Evolutionary conservation across 2,888 invertebrate genomes (phyloP).

Genomic region (Agapetus fuscipes): DNA sequence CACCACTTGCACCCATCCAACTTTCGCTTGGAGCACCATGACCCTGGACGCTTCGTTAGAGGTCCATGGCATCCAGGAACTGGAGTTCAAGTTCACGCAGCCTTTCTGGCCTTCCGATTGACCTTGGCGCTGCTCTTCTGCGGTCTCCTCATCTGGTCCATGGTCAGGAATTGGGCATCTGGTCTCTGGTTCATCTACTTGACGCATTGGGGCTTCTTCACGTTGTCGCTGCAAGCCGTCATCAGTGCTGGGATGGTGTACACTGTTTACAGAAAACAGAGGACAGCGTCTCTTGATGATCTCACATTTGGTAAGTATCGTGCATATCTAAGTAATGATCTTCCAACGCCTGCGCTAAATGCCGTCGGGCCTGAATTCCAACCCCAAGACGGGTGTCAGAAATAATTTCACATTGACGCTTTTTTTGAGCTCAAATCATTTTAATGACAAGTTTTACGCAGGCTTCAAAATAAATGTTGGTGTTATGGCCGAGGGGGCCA

Average conservation of each 20-base stretch:
- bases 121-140: constrained; percentile 11
- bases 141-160: constrained; percentile 12
- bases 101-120: constrained; percentile 15
- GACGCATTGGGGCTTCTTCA: constrained; percentile 44
- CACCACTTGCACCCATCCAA: constrained; percentile 10
- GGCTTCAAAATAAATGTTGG: too few species aligned
- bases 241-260: constrained; percentile 44
- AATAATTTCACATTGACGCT: too few species aligned
- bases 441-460: too few species aligned
- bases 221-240: constrained; percentile 47
- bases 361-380: too few species aligned
- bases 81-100: constrained; percentile 2
- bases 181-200: constrained; percentile 46
- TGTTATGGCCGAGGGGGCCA: too few species aligned
- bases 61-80: constrained; percentile 15
- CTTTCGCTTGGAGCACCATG: constrained; percentile 13
- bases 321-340: not conserved
- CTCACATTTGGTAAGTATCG: not conserved
- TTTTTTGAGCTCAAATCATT: too few species aligned
- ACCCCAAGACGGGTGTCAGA: too few species aligned
- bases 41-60: constrained; percentile 15
- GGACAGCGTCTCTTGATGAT: not conserved
- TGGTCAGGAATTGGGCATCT: constrained; percentile 9
- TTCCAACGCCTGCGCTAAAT: too few species aligned
- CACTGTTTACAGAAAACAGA: constrained; percentile 27